These are phyloP conservation scores for Euschistus heros DNA, from an alignment of 1,140 invertebrate genomes.

Conservation along the genomic window DNA sequence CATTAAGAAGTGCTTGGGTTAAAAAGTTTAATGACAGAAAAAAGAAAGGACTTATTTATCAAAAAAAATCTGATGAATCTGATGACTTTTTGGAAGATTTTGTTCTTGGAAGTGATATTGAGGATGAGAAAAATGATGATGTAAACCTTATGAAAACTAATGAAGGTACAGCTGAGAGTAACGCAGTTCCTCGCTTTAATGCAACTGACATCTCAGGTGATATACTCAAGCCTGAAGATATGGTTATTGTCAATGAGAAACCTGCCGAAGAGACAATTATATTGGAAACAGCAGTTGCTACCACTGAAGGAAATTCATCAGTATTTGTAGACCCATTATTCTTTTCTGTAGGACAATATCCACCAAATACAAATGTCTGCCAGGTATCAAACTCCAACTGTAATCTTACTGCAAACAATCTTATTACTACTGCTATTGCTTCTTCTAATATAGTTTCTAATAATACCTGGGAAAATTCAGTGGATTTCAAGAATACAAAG, in stretches of 20 bases:
- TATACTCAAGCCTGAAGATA: conserved; percentile 7
- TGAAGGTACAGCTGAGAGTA: neutral
- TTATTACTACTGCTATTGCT: too few species aligned
- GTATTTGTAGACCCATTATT: neutral
- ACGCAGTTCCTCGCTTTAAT: neutral
- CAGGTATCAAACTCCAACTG: too few species aligned
- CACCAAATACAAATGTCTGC: too few species aligned
- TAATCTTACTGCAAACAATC: too few species aligned
- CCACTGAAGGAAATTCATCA: neutral
- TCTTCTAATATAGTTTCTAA: too few species aligned
- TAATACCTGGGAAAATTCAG: too few species aligned
- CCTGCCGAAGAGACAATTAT: neutral
- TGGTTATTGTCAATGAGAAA: neutral
- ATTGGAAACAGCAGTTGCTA: neutral
- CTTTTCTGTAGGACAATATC: too few species aligned
- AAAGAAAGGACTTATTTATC: conserved; percentile 11
- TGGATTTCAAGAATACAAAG: too few species aligned
- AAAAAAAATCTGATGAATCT: neutral
- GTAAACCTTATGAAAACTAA: neutral
- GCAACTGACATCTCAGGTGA: neutral
- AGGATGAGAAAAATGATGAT: neutral
- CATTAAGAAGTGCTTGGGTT: conserved; percentile 20
- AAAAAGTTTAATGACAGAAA: conserved; percentile 17
- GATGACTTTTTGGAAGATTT: conserved; percentile 17
- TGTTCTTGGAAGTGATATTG: neutral